These are phyloP conservation scores for Leptothorax acervorum DNA, from an alignment of 2,888 invertebrate genomes.

Conservation along the genomic window DNA sequence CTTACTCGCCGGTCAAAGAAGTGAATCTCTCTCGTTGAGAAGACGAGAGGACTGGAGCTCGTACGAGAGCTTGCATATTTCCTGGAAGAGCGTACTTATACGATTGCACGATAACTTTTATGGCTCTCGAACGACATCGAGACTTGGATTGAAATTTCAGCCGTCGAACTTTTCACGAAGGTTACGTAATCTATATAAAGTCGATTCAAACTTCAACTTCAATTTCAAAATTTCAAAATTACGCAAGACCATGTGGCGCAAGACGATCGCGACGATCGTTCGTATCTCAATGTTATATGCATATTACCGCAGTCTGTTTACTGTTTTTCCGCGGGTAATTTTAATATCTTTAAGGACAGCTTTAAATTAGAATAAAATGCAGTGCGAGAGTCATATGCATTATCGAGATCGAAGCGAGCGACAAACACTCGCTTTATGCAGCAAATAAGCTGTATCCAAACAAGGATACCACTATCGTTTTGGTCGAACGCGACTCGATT, in stretches of 20 bases:
- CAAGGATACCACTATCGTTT: background rate
- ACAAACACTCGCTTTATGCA: background rate
- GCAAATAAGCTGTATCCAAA: too few relatives aligned
- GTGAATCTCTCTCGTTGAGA: constrained; percentile 9
- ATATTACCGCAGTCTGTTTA: background rate
- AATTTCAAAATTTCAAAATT: background rate
- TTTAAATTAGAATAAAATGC: constrained; percentile 6
- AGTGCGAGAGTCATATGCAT: background rate
- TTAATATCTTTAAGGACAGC: background rate
- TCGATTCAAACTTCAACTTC: too few relatives aligned
- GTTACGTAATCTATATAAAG: background rate
- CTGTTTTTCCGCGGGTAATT: background rate
- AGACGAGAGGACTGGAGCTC: background rate
- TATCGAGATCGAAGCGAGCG: background rate
- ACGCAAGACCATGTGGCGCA: background rate
- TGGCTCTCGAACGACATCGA: background rate
- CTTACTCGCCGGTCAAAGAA: constrained; percentile 15
- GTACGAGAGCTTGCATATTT: constrained; percentile 12
- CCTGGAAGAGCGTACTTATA: background rate
- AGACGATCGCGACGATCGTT: too few relatives aligned
- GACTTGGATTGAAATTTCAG: background rate
- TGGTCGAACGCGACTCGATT: background rate
- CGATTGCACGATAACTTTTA: background rate
- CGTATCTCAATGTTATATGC: background rate
- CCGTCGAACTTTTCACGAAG: background rate